Conservation (phyloP, 2,888 invertebrate genomes). For the Cephus sareptanus region DNA sequence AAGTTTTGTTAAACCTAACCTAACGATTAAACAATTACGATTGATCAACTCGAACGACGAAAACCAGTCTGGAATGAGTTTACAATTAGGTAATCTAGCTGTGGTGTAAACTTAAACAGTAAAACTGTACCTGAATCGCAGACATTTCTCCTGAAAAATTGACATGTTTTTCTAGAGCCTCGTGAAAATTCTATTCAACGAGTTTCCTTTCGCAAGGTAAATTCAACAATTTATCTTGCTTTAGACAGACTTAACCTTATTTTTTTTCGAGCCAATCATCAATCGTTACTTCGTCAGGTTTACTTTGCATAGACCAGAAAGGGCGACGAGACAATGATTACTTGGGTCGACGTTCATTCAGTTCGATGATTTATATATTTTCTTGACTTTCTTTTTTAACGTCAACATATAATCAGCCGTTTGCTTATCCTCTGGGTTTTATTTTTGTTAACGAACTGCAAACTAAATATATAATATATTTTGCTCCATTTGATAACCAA, state of each 20-base stretch:
- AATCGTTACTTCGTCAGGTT: not conserved
- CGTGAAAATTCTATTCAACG: not conserved
- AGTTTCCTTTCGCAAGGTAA: not conserved
- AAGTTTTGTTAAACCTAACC: no score
- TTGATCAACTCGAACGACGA: no score
- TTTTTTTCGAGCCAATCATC: not conserved
- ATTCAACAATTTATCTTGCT: not conserved
- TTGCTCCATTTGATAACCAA: not conserved
- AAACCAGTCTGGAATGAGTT: no score
- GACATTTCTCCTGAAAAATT: not conserved
- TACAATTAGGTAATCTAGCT: no score
- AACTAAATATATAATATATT: not conserved
- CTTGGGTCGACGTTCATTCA: not conserved
- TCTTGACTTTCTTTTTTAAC: not conserved
- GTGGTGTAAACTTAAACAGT: no score
- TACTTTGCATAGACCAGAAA: not conserved
- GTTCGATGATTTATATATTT: not conserved
- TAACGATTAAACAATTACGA: no score
- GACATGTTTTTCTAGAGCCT: not conserved
- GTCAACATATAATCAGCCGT: not conserved
- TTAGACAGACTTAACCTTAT: not conserved
- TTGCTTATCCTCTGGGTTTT: not conserved
- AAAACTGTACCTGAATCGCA: no score
- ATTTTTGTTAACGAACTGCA: not conserved
- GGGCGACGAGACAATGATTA: not conserved